Conservation (phyloP, 2,888 invertebrate genomes). For the Eupithecia subumbrata region DNA sequence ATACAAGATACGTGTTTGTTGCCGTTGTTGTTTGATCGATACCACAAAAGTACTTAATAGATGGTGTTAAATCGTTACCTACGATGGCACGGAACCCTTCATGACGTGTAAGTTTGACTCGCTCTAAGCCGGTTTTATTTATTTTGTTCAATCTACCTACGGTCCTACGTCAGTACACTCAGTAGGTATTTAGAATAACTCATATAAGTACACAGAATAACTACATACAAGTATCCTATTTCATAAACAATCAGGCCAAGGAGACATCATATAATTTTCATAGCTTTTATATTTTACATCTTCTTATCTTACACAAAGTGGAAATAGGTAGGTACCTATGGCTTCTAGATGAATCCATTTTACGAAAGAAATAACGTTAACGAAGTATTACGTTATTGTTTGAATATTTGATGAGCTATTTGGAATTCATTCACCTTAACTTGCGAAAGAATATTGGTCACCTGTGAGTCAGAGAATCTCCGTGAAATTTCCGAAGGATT, state of each 20-base stretch:
- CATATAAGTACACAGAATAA: no score
- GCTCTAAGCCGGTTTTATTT: not conserved
- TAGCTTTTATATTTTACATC: not conserved
- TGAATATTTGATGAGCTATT: conserved; percentile 16
- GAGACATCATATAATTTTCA: not conserved
- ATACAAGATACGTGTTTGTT: no score
- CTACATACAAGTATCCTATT: no score
- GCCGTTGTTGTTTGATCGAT: no score
- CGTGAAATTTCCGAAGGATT: conserved; percentile 36
- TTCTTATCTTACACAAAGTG: not conserved
- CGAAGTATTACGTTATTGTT: conserved; percentile 19
- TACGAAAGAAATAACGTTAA: not conserved
- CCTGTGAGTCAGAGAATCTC: conserved; percentile 36
- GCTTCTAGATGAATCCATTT: not conserved
- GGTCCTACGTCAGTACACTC: no score
- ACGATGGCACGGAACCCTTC: no score
- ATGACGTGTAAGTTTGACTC: not conserved
- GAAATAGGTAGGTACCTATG: not conserved
- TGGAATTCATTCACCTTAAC: conserved; percentile 27
- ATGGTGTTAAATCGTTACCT: no score
- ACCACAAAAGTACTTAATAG: no score
- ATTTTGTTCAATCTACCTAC: not conserved
- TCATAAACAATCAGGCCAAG: not conserved
- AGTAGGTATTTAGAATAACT: no score
- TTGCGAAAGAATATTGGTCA: conserved; percentile 32